These are phyloP conservation scores for Corythaixoides concolor DNA, from an alignment of 2,113 vertebrate species.

Conservation along the genomic window DNA sequence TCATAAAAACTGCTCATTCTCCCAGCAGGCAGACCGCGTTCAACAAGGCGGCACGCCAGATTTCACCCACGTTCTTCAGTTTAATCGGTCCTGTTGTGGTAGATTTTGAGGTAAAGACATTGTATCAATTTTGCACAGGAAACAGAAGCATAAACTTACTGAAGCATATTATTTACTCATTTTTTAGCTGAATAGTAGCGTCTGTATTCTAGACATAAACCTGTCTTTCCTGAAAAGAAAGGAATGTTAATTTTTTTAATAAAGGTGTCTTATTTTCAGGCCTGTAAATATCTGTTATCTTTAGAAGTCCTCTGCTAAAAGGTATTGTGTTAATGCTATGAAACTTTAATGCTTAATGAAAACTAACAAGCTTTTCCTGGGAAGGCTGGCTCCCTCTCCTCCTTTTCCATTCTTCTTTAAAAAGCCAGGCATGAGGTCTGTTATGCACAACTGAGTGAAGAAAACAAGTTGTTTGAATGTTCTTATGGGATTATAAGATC, in stretches of 20 bases:
- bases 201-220: neutral
- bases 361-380: neutral
- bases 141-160: neutral
- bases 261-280: neutral
- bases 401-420: neutral
- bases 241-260: neutral
- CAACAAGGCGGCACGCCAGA: neutral
- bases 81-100: neutral
- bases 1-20: constrained; percentile 39
- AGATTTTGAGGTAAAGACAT: neutral
- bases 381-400: neutral
- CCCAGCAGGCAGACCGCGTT: neutral
- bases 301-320: neutral
- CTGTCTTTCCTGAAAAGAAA: neutral
- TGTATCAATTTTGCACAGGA: neutral
- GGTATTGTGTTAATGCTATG: neutral
- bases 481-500: neutral
- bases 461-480: neutral
- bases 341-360: neutral
- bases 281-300: neutral
- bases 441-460: neutral
- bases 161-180: neutral
- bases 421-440: neutral
- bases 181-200: neutral
- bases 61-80: neutral